A percentile compares a stretch with the other conserved stretches of the same genome.
Evolutionary conservation across 92 coral and sea anemone species (phyloP).

Genomic region (Palythoa heliodiscus): DNA sequence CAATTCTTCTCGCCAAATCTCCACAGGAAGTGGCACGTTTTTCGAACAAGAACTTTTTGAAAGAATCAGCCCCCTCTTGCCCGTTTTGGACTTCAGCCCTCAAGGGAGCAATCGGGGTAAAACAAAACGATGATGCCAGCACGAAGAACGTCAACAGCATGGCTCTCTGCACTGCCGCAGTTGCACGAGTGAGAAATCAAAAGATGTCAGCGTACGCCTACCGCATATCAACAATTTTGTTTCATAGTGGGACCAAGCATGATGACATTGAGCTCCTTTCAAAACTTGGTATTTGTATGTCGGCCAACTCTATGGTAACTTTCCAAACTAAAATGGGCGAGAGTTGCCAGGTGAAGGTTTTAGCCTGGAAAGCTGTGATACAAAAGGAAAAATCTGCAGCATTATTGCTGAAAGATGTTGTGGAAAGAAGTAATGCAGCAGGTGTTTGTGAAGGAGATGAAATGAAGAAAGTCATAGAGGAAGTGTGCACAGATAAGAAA

Average conservation of each 20-base stretch:
- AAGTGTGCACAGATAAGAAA: slow-evolving; percentile 17
- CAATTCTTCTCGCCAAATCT: slow-evolving; percentile 35
- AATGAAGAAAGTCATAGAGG: slow-evolving; percentile 39
- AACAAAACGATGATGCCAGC: background rate
- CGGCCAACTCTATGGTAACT: slow-evolving; percentile 25
- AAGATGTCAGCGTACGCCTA: slow-evolving; percentile 45
- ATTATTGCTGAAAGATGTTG: slow-evolving; percentile 38
- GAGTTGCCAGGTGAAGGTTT: slow-evolving; percentile 45
- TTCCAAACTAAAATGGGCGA: slow-evolving; percentile 56
- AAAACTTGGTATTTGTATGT: slow-evolving; percentile 57
- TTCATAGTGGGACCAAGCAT: slow-evolving; percentile 49
- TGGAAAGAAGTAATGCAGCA: slow-evolving; percentile 14
- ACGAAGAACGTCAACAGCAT: slow-evolving; percentile 1
- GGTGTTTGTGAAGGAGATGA: slow-evolving; percentile 2
- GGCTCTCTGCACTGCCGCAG: slow-evolving; percentile 16
- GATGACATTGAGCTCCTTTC: slow-evolving; percentile 39
- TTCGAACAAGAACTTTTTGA: slow-evolving; percentile 51
- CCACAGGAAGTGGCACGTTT: slow-evolving; percentile 57
- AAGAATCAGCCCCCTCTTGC: slow-evolving; percentile 47
- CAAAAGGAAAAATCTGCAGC: slow-evolving; percentile 31
- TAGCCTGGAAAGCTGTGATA: slow-evolving; percentile 48
- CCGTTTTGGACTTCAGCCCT: slow-evolving; percentile 47
- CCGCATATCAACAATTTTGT: slow-evolving; percentile 38
- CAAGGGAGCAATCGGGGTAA: slow-evolving; percentile 28
- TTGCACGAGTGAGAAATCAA: slow-evolving; percentile 10